Percentiles rank a stretch among this genome's conserved stretches.
phyloP scores from a whole-genome alignment of 2,888 invertebrate species.

The Agapetus fuscipes region DNA sequence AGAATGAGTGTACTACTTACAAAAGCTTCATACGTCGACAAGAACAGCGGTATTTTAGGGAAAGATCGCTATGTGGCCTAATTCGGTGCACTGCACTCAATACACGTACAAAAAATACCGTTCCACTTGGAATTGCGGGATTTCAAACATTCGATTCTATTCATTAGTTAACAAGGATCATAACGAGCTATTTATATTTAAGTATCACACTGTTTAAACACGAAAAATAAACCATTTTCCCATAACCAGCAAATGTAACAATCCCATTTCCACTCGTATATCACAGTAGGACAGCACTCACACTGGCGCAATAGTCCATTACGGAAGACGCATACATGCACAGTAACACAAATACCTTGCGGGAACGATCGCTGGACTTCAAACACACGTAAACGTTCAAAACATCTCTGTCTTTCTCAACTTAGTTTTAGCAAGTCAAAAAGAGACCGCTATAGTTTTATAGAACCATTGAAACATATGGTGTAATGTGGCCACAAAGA shows the following conservation, averaged over 20 bases:
- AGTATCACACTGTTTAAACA: slow-evolving; percentile 12
- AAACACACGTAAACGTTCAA: slow-evolving; percentile 2
- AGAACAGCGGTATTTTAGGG: slow-evolving; percentile 51
- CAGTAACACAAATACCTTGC: slow-evolving; percentile 12
- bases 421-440: neutral
- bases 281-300: slow-evolving; percentile 15
- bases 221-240: slow-evolving; percentile 15
- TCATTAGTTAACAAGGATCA: slow-evolving; percentile 2
- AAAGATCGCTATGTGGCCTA: slow-evolving; percentile 53
- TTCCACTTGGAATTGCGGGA: slow-evolving; percentile 9
- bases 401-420: slow-evolving; percentile 5
- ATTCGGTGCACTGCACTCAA: slow-evolving; percentile 29
- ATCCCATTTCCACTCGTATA: slow-evolving; percentile 16
- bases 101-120: slow-evolving; percentile 12
- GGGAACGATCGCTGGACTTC: slow-evolving; percentile 16
- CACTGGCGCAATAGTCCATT: slow-evolving; percentile 6
- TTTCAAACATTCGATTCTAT: slow-evolving; percentile 5
- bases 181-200: slow-evolving; percentile 1
- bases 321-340: slow-evolving; percentile 9
- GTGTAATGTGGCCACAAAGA: slow-evolving; percentile 3
- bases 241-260: slow-evolving; percentile 17
- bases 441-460: slow-evolving; percentile 4
- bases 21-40: slow-evolving; percentile 47
- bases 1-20: slow-evolving; percentile 37
- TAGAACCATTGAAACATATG: slow-evolving; percentile 9